Evolutionary conservation across 2,888 invertebrate genomes (phyloP).

Genomic region (Eucera pruinosa): DNA sequence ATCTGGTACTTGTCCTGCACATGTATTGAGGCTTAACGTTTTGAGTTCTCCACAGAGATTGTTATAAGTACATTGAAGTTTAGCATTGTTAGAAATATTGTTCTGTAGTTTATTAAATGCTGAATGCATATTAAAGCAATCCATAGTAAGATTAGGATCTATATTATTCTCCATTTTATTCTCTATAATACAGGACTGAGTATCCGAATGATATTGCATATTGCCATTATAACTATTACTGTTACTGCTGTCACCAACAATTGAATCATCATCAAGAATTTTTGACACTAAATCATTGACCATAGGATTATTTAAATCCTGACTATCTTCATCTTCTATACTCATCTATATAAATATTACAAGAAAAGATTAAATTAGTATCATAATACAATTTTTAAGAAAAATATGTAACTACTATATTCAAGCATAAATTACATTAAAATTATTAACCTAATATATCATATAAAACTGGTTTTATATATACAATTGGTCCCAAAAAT

Average conservation of each 20-base stretch:
- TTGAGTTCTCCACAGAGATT: constrained; percentile 76
- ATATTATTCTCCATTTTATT: constrained; percentile 56
- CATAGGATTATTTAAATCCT: constrained; percentile 86
- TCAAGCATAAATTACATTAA: not conserved
- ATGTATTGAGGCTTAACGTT: constrained; percentile 68
- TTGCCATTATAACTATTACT: constrained; percentile 76
- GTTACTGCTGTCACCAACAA: constrained; percentile 73
- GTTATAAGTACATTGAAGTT: constrained; percentile 74
- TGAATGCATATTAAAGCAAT: constrained; percentile 58
- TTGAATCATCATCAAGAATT: constrained; percentile 87
- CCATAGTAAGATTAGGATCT: constrained; percentile 48
- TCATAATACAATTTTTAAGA: not conserved
- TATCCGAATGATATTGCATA: constrained; percentile 60
- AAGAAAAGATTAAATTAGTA: constrained; percentile 23
- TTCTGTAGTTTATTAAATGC: constrained; percentile 64
- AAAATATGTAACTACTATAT: not conserved
- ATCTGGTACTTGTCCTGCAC: constrained; percentile 68
- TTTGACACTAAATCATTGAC: constrained; percentile 88
- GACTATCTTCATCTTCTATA: constrained; percentile 81
- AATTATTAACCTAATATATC: constrained; percentile 3
- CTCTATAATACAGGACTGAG: constrained; percentile 49
- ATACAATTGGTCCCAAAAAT: too few species aligned
- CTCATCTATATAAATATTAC: constrained; percentile 70
- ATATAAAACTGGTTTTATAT: too few species aligned
- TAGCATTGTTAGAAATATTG: constrained; percentile 56